Evolutionary conservation across 2,888 invertebrate genomes (phyloP), one percentile per base, ranked within the genome.

Genomic region (Lacanobia oleracea): DNA sequence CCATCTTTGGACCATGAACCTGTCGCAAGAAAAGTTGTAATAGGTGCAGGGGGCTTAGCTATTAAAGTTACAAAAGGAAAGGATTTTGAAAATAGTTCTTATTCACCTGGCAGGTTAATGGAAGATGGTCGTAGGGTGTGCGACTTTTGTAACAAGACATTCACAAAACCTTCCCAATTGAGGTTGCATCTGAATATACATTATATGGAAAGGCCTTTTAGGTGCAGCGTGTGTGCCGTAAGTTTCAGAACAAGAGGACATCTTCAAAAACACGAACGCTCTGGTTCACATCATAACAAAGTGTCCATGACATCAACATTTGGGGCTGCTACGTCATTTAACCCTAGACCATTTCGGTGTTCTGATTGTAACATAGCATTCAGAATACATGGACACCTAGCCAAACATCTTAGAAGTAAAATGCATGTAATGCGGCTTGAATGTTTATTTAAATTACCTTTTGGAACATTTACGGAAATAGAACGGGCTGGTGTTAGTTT

Each of bases 261-360:
- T 91, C 96, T 99, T 71, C 98, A 99, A 90, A 99, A 99, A 93
- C 99, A 99, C 91, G 98, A 98, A 92, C 97, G 99, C 73, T 98
- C 98, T 68, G 98, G 98, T 88, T 98, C 98, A 81, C 99, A 99
- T 96, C 98, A 98, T 87, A 99, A 98, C 90, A 99, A 99, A 96
- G 98, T 98, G 83, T 98, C 97, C 87, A 98, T 98, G 98, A 98
- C 98, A 43, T 97, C 98, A 27, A 98, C 98, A 0, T 98, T 98
- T 90, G 98, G 98, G 10, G 97, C 98, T 14, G 97, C 98, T 67
- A 98, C 98, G 0, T 98, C 98, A 18, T 98, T 98, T 81, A 99
- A 99, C 94, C 99, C 99, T 4, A 97, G 99, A 65, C 99, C 99
- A 23, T 99, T 99, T 93, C 98, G 99, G 89, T 99, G 99, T 95